Percentiles rank a stretch among this genome's conserved stretches.
Evolutionary conservation across 2,113 vertebrate species (phyloP).

Genomic region (Sigmodon hispidus): DNA sequence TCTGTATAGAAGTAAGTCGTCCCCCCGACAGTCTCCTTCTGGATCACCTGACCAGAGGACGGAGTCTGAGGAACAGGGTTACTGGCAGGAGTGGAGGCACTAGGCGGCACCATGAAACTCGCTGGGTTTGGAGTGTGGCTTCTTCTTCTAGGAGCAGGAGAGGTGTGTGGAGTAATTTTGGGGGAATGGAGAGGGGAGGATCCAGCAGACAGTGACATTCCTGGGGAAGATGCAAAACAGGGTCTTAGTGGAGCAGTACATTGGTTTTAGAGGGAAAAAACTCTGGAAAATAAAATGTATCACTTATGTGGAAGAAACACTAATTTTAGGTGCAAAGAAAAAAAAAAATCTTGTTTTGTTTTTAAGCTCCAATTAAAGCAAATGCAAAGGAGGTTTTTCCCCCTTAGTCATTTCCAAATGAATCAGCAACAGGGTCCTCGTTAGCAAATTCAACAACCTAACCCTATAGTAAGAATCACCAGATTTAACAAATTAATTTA

Average conservation of each 20-base stretch:
- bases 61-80: conserved; percentile 90
- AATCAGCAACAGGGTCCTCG: conserved; percentile 39
- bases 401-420: conserved; percentile 34
- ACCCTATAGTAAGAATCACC: background rate
- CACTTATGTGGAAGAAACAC: conserved; percentile 65
- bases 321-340: conserved; percentile 47
- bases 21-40: conserved; percentile 99
- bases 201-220: conserved; percentile 98
- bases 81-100: conserved; percentile 88
- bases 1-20: conserved; percentile 99
- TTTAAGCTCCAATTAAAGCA: conserved; percentile 43
- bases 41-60: conserved; percentile 93
- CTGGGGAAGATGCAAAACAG: conserved; percentile 85
- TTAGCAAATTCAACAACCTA: conserved; percentile 55
- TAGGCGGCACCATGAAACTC: conserved; percentile 98
- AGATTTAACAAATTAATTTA: conserved; percentile 37
- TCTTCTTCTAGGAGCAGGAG: conserved; percentile 96
- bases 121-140: conserved; percentile 98
- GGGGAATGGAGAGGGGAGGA: conserved; percentile 99
- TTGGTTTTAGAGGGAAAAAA: background rate
- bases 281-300: conserved; percentile 60
- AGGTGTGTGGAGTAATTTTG: conserved; percentile 99
- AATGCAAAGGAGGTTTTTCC: conserved; percentile 30
- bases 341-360: conserved; percentile 52
- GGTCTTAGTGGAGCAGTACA: conserved; percentile 46